Evolutionary conservation across 2,797 vertebrate genomes (phyloP), one percentile per base, ranked within the genome.

Genomic region (Aeoliscus strigatus): DNA sequence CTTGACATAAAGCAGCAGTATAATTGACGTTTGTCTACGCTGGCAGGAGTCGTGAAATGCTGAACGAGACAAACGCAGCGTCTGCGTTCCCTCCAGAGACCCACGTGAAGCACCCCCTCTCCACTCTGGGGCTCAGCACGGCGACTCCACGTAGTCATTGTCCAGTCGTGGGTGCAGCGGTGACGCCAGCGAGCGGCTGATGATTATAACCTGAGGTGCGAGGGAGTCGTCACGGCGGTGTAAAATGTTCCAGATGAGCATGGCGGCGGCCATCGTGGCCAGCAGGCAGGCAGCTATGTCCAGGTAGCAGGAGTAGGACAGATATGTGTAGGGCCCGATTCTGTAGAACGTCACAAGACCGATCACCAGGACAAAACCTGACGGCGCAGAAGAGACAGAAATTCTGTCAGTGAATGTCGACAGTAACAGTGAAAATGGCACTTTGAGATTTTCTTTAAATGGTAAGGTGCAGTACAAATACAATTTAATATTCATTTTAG

Each of bases 231-330:
- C 96, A 0, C 94, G 91, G 37, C 94, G 85, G 14, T 98, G 94
- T 16, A 99, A 89, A 76, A 98, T 93, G 77, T 97, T 93, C 96
- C 96, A 99, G 68, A 98, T 97, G 14, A 99, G 92, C 81, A 96
- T 90, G 77, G 94, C 96, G 0, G 96, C 96, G 0, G 95, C 92
- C 74, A 94, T 47, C 0, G 96, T 97, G 63, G 96, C 93, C 74
- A 96, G 62, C 14, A 98, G 90, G 73, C 96, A 98, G 34, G 94
- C 93, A 1, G 88, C 90, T 1, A 99, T 96, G 81, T 97, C 89
- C 77, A 96, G 58, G 48, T 98, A 98, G 84, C 96, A 99, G 15
- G 94, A 98, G 91, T 93, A 96, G 2, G 94, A 94, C 53, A 99
- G 84, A 60, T 80, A 92, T 46, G 92, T 97, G 81, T 94, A 90